Evolutionary conservation across 2,113 vertebrate species (phyloP), one percentile per base, ranked within the genome.

Genomic region (Indicator indicator): DNA sequence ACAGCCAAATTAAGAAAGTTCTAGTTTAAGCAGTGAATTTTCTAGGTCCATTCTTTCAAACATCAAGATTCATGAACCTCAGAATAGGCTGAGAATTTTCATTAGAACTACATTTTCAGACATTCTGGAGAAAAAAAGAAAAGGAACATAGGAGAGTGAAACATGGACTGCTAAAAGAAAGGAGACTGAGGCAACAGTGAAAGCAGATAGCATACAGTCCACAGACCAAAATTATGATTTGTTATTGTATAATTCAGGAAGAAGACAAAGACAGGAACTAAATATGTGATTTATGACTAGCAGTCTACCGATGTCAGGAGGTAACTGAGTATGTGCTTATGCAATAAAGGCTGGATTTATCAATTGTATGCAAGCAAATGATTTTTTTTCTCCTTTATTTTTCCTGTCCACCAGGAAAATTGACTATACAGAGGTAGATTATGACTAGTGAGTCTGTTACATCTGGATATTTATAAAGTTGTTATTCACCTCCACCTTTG

Each of bases 191-290:
- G 15, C 46, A 91, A 30, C 6, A 86, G 8, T 21, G 60, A 71
- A 85, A 84, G 33, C 23, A 94, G 54, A 69, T 3, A 91, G 11
- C 40, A 38, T 21, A 17, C 4, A 76, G 60, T 16, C 16, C 21
- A n/a, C 63, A 69, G 21, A 50, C 52, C 72, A 85, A 89, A 93
- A 83, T 69, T 11, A 58, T 83, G 40, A 89, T 84, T 89, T 79
- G 33, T 80, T 89, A 74, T 62, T 44, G 9, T 72, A 23, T 84
- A 75, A 82, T 69, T 94, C 65, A 71, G 38, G n/a, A 74, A 50
- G 16, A 93, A 90, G 26, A 95, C 52, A 73, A 93, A 90, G 55
- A 77, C 92, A 92, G 44, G 59, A 94, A 69, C 33, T 77, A 40
- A 73, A 82, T 33, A 50, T 1, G 2, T 50, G 33, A 16, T 82